phyloP scores from a whole-genome alignment of 1,140 invertebrate genomes.

The Teleopsis dalmanni region DNA sequence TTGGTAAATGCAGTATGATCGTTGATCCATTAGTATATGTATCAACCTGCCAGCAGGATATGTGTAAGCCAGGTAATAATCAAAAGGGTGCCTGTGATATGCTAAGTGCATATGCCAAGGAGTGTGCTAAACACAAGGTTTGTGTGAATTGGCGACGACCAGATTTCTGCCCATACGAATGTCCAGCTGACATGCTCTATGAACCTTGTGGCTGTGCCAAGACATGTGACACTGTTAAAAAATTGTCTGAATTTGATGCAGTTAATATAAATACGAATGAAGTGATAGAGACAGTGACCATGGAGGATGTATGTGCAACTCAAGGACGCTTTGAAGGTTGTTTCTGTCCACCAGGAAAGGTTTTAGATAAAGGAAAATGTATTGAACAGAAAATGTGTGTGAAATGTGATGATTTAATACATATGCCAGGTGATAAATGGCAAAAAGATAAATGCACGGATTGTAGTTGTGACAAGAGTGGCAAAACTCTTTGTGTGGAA shows the following conservation, averaged over 20 bases:
- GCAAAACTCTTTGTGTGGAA: conserved; percentile 50
- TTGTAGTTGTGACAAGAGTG: conserved; percentile 58
- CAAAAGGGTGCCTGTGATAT: conserved; percentile 55
- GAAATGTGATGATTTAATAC: conserved; percentile 39
- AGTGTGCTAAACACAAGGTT: conserved; percentile 58
- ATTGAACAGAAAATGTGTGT: conserved; percentile 33
- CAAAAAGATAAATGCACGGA: conserved; percentile 62
- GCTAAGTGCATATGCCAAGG: conserved; percentile 64
- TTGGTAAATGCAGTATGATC: conserved; percentile 64
- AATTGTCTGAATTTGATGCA: conserved; percentile 30
- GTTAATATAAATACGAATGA: conserved; percentile 43
- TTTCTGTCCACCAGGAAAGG: conserved; percentile 66
- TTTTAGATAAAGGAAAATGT: conserved; percentile 46
- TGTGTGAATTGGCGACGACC: conserved; percentile 63
- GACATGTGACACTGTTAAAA: conserved; percentile 57
- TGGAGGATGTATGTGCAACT: conserved; percentile 48
- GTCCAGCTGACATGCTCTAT: conserved; percentile 56
- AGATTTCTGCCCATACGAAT: conserved; percentile 56
- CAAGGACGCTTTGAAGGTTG: conserved; percentile 62
- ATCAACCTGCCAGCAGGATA: conserved; percentile 59
- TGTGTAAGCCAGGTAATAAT: conserved; percentile 50
- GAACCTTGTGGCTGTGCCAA: conserved; percentile 61
- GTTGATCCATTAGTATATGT: conserved; percentile 61
- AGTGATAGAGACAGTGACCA: conserved; percentile 42
- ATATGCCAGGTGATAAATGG: conserved; percentile 50